A percentile compares a stretch with the other conserved stretches of the same genome.
phyloP scores from a whole-genome alignment of 2,797 vertebrate species.

The Syncerus caffer region DNA sequence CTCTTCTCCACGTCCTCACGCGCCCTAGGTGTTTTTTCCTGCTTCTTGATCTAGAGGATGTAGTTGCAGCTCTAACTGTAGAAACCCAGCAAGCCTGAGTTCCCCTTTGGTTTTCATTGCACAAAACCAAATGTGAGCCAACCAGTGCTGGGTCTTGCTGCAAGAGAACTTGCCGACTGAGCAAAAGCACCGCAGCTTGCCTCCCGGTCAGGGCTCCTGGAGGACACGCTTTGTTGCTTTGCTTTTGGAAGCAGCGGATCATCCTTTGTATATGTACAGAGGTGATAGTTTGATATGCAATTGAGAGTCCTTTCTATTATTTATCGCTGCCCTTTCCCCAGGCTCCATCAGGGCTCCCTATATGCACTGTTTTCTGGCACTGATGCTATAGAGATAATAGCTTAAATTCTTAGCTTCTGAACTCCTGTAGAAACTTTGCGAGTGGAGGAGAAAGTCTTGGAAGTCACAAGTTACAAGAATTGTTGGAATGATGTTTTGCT shows the following conservation, averaged over 20 bases:
- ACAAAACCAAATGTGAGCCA: constrained; percentile 19
- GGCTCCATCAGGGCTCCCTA: not conserved
- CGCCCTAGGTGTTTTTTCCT: not conserved
- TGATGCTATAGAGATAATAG: not conserved
- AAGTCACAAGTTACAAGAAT: not conserved
- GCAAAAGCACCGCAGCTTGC: not conserved
- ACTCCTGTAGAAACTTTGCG: not conserved
- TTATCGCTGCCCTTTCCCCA: not conserved
- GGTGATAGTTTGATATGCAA: not conserved
- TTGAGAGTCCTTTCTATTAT: not conserved
- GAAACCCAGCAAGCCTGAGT: constrained; percentile 22
- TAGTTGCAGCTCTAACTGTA: not conserved
- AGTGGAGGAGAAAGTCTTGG: not conserved
- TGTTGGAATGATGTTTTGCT: not conserved
- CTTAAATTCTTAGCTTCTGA: not conserved
- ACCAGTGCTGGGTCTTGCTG: not conserved
- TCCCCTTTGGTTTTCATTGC: constrained; percentile 48
- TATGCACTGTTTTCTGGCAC: too few relatives aligned
- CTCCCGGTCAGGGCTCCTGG: not conserved
- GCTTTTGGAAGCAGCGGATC: not conserved
- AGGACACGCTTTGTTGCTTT: not conserved
- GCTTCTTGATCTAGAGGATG: not conserved
- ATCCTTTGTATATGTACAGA: not conserved
- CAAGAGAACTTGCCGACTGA: not conserved
- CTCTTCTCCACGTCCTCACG: not conserved